Evolutionary conservation across 92 coral and sea anemone genomes (phyloP).

Genomic region (Zoanthus solanderi): DNA sequence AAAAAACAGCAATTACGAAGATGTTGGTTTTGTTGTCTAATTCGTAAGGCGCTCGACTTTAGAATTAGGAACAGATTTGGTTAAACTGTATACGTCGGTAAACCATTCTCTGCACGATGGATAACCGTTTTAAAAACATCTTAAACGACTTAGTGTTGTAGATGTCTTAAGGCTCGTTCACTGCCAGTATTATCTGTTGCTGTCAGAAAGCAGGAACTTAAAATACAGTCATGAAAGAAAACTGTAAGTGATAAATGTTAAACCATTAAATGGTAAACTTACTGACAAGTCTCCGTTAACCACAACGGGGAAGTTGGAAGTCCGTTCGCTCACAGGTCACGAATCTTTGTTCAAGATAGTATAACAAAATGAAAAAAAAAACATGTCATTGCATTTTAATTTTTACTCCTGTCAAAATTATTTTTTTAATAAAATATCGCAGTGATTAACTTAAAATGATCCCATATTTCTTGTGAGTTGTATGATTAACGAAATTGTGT

Average conservation of each 20-base stretch:
- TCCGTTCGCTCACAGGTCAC: constrained; percentile 11
- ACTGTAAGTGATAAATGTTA: constrained; percentile 75
- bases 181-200: constrained; percentile 35
- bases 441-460: neutral
- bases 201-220: constrained; percentile 65
- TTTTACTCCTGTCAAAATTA: neutral
- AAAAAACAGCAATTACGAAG: constrained; percentile 10
- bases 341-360: neutral
- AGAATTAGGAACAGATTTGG: neutral
- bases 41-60: neutral
- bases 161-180: constrained; percentile 48
- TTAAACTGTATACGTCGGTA: neutral
- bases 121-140: constrained; percentile 27
- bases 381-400: neutral
- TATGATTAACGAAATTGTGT: constrained; percentile 6
- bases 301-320: constrained; percentile 27
- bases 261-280: constrained; percentile 50
- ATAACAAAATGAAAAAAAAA: neutral
- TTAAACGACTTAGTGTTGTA: constrained; percentile 46
- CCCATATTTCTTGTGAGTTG: constrained; percentile 1
- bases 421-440: neutral
- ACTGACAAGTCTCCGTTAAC: constrained; percentile 29
- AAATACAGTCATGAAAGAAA: constrained; percentile 58
- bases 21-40: constrained; percentile 17
- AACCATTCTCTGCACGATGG: constrained; percentile 32